Evolutionary conservation across 2,888 invertebrate species (phyloP).

Genomic region (Rotaria macrura): DNA sequence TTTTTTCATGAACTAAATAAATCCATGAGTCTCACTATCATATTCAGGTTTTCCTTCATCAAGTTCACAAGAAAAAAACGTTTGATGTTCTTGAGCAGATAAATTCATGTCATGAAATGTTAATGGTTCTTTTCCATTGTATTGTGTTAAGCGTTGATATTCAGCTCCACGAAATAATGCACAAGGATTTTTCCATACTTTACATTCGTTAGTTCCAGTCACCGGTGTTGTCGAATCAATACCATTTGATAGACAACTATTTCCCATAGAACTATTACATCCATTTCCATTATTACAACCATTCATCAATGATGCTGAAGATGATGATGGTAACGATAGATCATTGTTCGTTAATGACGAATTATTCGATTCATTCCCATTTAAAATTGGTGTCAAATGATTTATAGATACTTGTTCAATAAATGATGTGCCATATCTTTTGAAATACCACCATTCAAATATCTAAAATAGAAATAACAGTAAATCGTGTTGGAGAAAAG

Average conservation of each 20-base stretch:
- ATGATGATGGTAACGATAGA: background rate
- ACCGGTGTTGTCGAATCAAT: background rate
- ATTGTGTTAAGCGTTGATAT: constrained; percentile 83
- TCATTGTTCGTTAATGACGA: background rate
- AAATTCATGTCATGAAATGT: constrained; percentile 98
- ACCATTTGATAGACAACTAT: background rate
- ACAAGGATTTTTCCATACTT: constrained; percentile 90
- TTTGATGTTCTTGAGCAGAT: constrained; percentile 95
- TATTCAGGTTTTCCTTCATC: constrained; percentile 76
- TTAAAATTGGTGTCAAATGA: constrained; percentile 52
- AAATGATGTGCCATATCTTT: constrained; percentile 91
- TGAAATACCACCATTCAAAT: constrained; percentile 99
- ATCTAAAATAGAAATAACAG: constrained; percentile 51
- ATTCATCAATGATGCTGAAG: background rate
- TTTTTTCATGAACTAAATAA: background rate
- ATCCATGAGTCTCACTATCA: constrained; percentile 53
- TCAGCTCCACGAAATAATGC: constrained; percentile 88
- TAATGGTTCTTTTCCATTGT: constrained; percentile 79
- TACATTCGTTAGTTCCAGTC: constrained; percentile 56
- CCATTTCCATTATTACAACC: background rate
- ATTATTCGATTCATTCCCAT: background rate
- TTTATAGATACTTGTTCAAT: constrained; percentile 89
- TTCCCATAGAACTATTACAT: background rate
- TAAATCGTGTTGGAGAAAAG: constrained; percentile 36
- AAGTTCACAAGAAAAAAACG: constrained; percentile 80